phyloP scores from a whole-genome alignment of 2,113 vertebrate species.

The Macrotus californicus region DNA sequence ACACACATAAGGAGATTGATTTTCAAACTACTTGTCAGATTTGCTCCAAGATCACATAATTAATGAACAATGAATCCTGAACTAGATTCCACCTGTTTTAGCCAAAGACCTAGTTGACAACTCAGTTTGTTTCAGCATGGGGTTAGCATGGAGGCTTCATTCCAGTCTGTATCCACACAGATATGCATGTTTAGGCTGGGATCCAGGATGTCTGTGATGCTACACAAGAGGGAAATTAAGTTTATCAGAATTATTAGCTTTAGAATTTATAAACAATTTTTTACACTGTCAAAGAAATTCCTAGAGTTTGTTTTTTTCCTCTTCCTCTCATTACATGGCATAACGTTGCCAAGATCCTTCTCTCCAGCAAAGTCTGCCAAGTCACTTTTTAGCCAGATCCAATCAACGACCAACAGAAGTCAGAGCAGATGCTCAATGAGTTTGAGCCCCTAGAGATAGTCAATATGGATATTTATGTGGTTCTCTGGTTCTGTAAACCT shows the following conservation, averaged over 20 bases:
- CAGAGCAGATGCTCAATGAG: background rate
- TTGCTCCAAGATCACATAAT: background rate
- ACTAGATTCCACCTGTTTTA: background rate
- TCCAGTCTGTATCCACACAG: background rate
- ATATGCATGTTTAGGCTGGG: background rate
- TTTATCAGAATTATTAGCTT: background rate
- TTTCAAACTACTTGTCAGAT: background rate
- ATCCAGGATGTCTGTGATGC: background rate
- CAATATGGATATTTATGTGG: background rate
- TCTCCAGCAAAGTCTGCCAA: background rate
- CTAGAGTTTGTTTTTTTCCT: background rate
- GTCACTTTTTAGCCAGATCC: background rate
- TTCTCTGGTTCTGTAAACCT: background rate
- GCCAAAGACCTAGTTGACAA: background rate
- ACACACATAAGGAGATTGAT: background rate
- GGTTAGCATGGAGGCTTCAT: background rate
- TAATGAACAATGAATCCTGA: conserved; percentile 20
- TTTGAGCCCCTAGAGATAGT: background rate
- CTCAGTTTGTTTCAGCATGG: background rate
- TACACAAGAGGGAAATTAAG: background rate
- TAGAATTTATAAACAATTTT: background rate
- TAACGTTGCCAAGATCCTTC: background rate
- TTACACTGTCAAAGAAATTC: background rate
- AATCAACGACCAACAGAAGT: background rate
- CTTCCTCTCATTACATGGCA: background rate